Evolutionary conservation across 2,888 invertebrate genomes (phyloP), one percentile per base, ranked within the genome.

Genomic region (Pollenia griseotomentosa): DNA sequence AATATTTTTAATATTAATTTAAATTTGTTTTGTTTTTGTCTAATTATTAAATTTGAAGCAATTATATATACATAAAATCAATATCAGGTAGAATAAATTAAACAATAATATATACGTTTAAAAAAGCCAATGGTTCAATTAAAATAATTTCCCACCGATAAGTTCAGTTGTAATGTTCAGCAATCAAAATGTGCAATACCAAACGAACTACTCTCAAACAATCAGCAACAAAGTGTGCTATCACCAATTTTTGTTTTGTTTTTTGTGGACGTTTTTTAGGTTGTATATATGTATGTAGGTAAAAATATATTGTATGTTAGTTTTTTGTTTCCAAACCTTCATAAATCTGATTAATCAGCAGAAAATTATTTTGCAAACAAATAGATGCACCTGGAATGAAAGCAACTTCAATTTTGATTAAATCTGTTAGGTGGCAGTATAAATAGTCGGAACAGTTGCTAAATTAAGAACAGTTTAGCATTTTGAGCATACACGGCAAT

Each of bases 121-220:
- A 55, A 12, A 61, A 44, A n/a, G 61, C 48, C 57, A 40, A 19
- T 11, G 68, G 44, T 42, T 73, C 33, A 83, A 78, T 73, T 42
- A 7, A 46, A 83, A 75, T 46, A 48, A 48, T 19, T 86, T 86
- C 86, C 59, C 86, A 86, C 40, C 42, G 12, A 46, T 14, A n/a
- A n/a, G 11, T 44, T 66, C n/a, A n/a, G 11, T 16, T 71, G 53
- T 61, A 53, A 33, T 44, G 85, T 33, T 12, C 19, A 33, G 70
- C 51, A 53, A 75, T 46, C 19, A 63, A 59, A 63, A 61, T 77
- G 16, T 68, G 44, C 70, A 77, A 51, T 23, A 14, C n/a, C 16
- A 55, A 16, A 12, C 8, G 12, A 57, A 51, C 11, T 8, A 61
- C 5, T 33, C 33, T 33, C 6, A 19, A 61, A 48, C 40, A 55